Evolutionary conservation across 2,888 invertebrate genomes (phyloP).

Genomic region (Lacanobia oleracea): DNA sequence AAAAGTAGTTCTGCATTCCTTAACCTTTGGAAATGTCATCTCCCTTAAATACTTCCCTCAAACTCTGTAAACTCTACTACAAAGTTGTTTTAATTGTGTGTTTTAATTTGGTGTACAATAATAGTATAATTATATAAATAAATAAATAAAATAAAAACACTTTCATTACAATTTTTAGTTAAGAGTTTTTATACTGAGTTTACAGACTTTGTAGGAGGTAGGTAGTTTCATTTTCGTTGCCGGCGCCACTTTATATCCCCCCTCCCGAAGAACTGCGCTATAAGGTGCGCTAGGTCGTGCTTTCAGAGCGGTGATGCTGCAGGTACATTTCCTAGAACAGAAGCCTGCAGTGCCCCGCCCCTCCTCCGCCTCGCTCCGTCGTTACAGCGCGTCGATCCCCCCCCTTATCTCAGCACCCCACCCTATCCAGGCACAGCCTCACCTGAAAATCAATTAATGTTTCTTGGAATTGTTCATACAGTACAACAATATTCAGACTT

Average conservation of each 20-base stretch:
- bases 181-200: too few species aligned
- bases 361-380: too few species aligned
- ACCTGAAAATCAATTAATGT: constrained; percentile 1
- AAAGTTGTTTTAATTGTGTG: too few species aligned
- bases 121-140: too few species aligned
- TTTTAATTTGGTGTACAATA: too few species aligned
- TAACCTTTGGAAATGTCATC: background rate
- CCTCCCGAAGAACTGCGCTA: background rate
- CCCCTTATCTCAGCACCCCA: too few species aligned
- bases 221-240: background rate
- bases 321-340: background rate
- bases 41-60: background rate
- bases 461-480: background rate
- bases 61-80: background rate
- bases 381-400: too few species aligned
- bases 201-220: too few species aligned
- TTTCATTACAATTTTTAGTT: too few species aligned
- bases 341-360: background rate
- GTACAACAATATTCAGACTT: background rate
- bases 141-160: too few species aligned
- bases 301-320: background rate
- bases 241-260: background rate
- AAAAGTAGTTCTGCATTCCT: background rate
- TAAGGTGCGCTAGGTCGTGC: background rate
- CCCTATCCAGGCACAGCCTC: too few species aligned